phyloP scores from a whole-genome alignment of 2,113 vertebrate species.

The Cephalopholis sonnerati region DNA sequence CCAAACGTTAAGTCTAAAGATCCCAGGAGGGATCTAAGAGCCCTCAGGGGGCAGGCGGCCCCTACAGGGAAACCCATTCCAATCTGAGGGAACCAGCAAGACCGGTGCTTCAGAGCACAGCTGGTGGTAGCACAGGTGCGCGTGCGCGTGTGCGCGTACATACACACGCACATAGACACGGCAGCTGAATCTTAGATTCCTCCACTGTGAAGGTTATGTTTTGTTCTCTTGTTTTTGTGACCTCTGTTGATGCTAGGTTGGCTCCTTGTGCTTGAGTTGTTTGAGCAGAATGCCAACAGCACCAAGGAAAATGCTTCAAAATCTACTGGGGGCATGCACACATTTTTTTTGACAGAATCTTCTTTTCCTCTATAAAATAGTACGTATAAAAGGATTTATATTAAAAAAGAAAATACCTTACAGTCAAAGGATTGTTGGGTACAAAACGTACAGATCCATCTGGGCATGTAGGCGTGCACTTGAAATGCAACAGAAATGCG shows the following conservation, averaged over 20 bases:
- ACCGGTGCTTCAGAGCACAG: constrained; percentile 77
- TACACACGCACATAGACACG: constrained; percentile 14
- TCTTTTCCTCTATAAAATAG: constrained; percentile 8
- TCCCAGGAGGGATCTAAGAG: constrained; percentile 67
- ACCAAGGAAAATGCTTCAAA: constrained; percentile 40
- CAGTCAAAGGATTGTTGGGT: neutral
- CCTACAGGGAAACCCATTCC: constrained; percentile 68
- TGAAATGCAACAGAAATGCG: constrained; percentile 28
- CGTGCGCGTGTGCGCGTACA: neutral
- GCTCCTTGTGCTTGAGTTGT: constrained; percentile 39
- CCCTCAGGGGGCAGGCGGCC: constrained; percentile 61
- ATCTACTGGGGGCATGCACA: constrained; percentile 27
- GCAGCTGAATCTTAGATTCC: constrained; percentile 54
- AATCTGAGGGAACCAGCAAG: constrained; percentile 69
- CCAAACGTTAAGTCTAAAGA: constrained; percentile 69
- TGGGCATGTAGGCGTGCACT: constrained; percentile 22
- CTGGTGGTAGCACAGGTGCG: constrained; percentile 64
- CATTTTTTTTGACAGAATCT: constrained; percentile 14
- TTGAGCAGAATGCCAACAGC: constrained; percentile 43
- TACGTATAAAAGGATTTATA: neutral
- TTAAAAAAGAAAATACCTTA: constrained; percentile 26
- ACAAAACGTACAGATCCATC: neutral
- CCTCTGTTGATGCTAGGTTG: constrained; percentile 51
- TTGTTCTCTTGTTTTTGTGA: constrained; percentile 56
- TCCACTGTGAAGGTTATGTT: constrained; percentile 62